phyloP scores from a whole-genome alignment of 2,113 vertebrate species.

The Lamprologus lemairii region DNA sequence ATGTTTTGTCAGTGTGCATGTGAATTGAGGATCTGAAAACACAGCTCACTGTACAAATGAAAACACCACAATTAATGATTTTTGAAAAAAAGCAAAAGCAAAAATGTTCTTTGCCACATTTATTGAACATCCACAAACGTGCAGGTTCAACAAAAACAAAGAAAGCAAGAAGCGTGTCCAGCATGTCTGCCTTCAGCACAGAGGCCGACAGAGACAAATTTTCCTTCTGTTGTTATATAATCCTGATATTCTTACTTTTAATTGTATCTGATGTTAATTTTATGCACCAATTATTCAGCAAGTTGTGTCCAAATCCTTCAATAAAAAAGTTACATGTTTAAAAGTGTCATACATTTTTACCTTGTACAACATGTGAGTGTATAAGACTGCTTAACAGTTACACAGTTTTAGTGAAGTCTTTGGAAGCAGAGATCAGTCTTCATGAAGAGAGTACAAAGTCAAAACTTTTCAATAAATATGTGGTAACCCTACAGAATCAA shows the following conservation, averaged over 20 bases:
- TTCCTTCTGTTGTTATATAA: background rate
- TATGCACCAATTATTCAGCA: background rate
- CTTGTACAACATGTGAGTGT: background rate
- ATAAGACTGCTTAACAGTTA: background rate
- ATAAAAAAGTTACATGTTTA: background rate
- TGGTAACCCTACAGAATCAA: background rate
- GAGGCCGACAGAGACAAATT: background rate
- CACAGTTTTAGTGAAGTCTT: background rate
- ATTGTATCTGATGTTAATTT: background rate
- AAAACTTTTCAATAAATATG: background rate
- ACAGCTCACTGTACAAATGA: background rate
- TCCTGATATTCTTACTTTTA: background rate
- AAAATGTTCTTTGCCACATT: background rate
- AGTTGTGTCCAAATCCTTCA: background rate
- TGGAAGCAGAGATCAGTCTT: background rate
- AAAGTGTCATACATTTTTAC: background rate
- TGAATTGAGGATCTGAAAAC: background rate
- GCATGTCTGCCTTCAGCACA: background rate
- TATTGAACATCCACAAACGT: background rate
- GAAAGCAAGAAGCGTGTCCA: background rate
- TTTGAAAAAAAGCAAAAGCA: background rate
- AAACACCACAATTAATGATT: background rate
- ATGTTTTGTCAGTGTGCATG: background rate
- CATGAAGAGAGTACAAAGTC: background rate
- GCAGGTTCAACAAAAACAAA: background rate